Conservation (phyloP, 2,888 invertebrate species). For the Lasius fuliginosus region DNA sequence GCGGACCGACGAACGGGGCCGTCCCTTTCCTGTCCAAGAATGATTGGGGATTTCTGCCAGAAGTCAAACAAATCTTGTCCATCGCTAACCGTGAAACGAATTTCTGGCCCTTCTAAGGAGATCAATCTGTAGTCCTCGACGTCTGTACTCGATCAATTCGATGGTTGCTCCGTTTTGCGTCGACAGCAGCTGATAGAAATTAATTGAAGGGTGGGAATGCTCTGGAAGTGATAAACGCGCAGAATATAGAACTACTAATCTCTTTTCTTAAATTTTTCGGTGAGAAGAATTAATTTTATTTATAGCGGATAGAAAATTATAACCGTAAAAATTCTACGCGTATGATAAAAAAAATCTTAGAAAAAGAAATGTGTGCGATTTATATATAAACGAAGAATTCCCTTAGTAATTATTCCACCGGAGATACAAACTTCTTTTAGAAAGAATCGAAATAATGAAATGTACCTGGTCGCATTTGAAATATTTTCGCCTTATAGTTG, state of each 20-base stretch:
- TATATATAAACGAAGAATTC: background rate
- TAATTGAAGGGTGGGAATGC: slow-evolving; percentile 29
- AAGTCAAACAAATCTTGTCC: slow-evolving; percentile 74
- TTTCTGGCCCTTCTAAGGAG: slow-evolving; percentile 61
- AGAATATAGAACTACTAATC: background rate
- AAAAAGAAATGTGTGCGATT: background rate
- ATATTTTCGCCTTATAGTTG: slow-evolving; percentile 33
- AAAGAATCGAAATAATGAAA: slow-evolving; percentile 47
- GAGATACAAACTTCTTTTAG: slow-evolving; percentile 16
- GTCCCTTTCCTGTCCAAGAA: slow-evolving; percentile 47
- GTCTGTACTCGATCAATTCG: slow-evolving; percentile 44
- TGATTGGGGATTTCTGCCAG: slow-evolving; percentile 67
- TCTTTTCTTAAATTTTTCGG: background rate
- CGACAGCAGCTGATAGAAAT: slow-evolving; percentile 52
- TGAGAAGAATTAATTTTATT: background rate
- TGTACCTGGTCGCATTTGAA: background rate
- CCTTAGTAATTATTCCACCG: background rate
- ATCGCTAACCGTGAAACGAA: slow-evolving; percentile 70
- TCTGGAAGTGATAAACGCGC: background rate
- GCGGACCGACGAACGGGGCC: slow-evolving; percentile 52
- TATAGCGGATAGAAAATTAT: background rate
- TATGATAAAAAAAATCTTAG: background rate
- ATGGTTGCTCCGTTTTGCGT: slow-evolving; percentile 37
- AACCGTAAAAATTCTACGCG: background rate
- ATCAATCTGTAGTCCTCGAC: slow-evolving; percentile 56